Evolutionary conservation across 2,888 invertebrate genomes (phyloP).

Genomic region (Cataglyphis livida): DNA sequence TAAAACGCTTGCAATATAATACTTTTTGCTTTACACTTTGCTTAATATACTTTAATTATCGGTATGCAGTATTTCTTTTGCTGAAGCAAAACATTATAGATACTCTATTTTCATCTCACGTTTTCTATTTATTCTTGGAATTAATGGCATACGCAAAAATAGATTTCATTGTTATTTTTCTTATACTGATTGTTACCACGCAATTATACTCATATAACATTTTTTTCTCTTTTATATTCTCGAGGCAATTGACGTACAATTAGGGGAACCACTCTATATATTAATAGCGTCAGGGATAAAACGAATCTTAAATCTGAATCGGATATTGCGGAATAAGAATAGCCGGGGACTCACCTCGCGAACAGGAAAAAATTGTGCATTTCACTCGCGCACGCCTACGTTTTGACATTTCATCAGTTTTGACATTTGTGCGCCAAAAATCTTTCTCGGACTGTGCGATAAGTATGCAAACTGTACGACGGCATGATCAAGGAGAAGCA

Average conservation of each 20-base stretch:
- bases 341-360: not conserved
- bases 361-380: not conserved
- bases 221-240: not conserved
- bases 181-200: not conserved
- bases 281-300: not conserved
- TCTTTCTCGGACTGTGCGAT: not conserved
- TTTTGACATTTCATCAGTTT: not conserved
- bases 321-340: not conserved
- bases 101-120: not conserved
- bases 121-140: not conserved
- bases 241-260: not conserved
- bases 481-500: constrained; percentile 16
- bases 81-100: too few relatives aligned
- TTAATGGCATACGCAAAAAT: not conserved
- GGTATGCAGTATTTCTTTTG: too few relatives aligned
- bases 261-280: not conserved
- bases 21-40: not conserved
- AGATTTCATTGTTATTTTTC: not conserved
- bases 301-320: not conserved
- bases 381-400: not conserved
- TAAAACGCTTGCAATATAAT: too few relatives aligned
- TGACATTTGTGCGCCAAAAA: constrained; percentile 3
- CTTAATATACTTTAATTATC: too few relatives aligned
- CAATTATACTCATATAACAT: not conserved
- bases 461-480: constrained; percentile 12